phyloP scores from a whole-genome alignment of 2,797 vertebrate species.

The Rhabdomys pumilio region DNA sequence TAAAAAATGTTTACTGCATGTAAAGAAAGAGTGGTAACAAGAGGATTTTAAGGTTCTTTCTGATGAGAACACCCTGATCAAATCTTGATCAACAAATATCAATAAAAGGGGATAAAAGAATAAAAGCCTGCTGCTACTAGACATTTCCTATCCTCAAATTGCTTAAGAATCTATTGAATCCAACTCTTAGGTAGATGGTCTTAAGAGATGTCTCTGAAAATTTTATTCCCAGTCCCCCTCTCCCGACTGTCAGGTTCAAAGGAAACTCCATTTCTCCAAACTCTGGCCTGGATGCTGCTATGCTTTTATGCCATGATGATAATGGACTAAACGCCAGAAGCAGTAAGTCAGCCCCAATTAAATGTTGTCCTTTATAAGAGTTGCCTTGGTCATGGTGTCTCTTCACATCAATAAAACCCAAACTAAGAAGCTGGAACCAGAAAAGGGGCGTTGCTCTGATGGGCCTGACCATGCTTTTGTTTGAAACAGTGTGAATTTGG shows the following conservation, averaged over 20 bases:
- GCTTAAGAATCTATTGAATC: constrained; percentile 2
- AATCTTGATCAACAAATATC: constrained; percentile 27
- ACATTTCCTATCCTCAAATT: neutral
- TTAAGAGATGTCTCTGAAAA: neutral
- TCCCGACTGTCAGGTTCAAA: neutral
- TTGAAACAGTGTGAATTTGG: neutral
- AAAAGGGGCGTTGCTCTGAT: neutral
- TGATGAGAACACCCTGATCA: neutral
- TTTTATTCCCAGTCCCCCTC: neutral
- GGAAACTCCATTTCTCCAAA: neutral
- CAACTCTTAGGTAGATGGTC: neutral
- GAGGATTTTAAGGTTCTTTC: neutral
- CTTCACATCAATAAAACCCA: neutral
- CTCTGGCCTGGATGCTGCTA: neutral
- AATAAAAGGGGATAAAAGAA: neutral
- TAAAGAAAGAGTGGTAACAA: neutral
- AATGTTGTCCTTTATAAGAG: neutral
- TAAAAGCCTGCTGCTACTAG: neutral
- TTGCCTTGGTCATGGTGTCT: neutral
- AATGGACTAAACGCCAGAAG: neutral
- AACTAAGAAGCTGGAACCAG: neutral
- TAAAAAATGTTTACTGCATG: neutral
- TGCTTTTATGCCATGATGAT: neutral
- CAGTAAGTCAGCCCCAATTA: neutral
- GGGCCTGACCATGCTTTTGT: neutral